Evolutionary conservation across 2,888 invertebrate species (phyloP), one percentile per base, ranked within the genome.

Genomic region (Gymnosoma rotundatum): DNA sequence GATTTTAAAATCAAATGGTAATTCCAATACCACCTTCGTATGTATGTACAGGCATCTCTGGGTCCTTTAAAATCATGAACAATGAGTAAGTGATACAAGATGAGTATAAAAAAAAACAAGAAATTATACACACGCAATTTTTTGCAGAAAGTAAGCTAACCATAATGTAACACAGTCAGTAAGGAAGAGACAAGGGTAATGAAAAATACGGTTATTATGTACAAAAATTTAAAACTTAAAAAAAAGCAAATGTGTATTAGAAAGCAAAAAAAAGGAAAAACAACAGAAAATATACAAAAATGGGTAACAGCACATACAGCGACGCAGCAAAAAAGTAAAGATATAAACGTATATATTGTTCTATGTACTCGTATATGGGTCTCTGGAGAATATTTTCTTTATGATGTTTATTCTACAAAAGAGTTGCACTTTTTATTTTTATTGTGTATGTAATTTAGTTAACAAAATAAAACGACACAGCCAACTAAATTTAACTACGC

Each of bases 371-470:
- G 4, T 7, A 32, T 54, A 73, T 56, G 54, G 54, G 67, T 61
- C 80, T 80, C 48, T 48, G 9, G 74, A 56, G 61, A 80, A 69
- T 63, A 61, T 69, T 25, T 74, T 54, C 61, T 67, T 67, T 73
- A 67, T 63, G 61, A 61, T 54, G 45, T 38, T 54, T 48, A 48
- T 63, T 61, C 48, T 74, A 20, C 20, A 60, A 69, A 61, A 61
- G 10, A 80, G 36, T 67, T 67, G 42, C 56, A 64, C 32, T 56
- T 56, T n/a, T 56, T 48, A 25, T n/a, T 48, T 8, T 45, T 63
- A 25, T 42, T 54, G 54, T 45, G 12, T 18, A n/a, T 21, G 61
- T 32, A 56, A 63, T 54, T 61, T 69, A 69, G 58, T 52, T 52
- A 38, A 36, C 38, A 38, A 45, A 64, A 16, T 20, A 63, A 64